A percentile compares a stretch with the other conserved stretches of the same genome.
Conservation (phyloP, 2,888 invertebrate species). For the Neoitamus cyanurus region DNA sequence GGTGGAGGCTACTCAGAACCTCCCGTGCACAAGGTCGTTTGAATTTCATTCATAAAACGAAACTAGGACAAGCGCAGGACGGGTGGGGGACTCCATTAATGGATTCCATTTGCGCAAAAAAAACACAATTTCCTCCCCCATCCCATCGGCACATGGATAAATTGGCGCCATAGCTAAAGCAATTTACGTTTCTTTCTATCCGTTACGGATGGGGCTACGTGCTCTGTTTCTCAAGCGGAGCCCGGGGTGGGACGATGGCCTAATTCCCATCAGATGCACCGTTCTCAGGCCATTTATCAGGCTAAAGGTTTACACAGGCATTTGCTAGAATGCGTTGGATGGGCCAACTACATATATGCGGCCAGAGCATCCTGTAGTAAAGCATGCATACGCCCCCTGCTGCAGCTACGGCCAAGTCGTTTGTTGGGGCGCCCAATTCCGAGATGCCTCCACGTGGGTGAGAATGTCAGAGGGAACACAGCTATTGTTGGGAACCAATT, state of each 20-base stretch:
- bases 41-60: conserved; percentile 52
- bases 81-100: background rate
- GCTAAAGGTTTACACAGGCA: background rate
- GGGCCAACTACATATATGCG: background rate
- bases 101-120: conserved; percentile 3
- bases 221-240: background rate
- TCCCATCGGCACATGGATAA: background rate
- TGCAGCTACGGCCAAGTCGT: background rate
- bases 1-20: background rate
- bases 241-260: background rate
- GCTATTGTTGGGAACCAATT: background rate
- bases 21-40: conserved; percentile 48
- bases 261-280: conserved; percentile 3
- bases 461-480: background rate
- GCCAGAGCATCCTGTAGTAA: background rate
- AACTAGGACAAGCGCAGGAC: background rate
- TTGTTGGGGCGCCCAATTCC: background rate
- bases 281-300: background rate
- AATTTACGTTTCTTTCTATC: background rate
- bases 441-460: background rate
- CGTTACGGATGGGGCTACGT: background rate
- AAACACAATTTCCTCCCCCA: background rate
- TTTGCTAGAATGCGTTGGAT: background rate
- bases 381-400: background rate
- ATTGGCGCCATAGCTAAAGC: conserved; percentile 17